Evolutionary conservation across 2,113 vertebrate species (phyloP).

Genomic region (Pungitius pungitius): DNA sequence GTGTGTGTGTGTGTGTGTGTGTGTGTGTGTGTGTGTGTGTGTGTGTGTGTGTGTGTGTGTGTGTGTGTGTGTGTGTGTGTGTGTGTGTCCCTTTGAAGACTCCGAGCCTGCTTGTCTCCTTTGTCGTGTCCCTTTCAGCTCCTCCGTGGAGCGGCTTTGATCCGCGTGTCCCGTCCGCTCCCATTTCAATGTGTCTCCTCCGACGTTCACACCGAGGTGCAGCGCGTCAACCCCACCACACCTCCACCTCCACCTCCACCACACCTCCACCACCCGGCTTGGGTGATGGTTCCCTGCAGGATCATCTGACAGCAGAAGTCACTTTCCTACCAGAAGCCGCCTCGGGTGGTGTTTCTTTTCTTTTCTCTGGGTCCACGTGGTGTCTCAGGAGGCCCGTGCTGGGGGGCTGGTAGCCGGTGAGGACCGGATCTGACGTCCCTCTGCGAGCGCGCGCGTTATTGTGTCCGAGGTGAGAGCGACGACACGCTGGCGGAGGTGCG

Average conservation of each 20-base stretch:
- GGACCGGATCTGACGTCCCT: constrained; percentile 64
- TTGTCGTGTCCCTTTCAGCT: constrained; percentile 15
- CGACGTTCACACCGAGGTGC: constrained; percentile 61
- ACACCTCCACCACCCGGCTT: not conserved
- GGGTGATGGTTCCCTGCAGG: constrained; percentile 32
- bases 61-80: constrained; percentile 9
- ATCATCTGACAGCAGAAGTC: constrained; percentile 47
- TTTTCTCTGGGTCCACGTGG: no score
- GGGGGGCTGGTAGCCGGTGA: constrained; percentile 5
- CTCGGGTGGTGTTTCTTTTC: no score
- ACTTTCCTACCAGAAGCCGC: no score
- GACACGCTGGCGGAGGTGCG: constrained; percentile 56
- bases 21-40: constrained; percentile 15
- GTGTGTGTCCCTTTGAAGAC: constrained; percentile 48
- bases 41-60: constrained; percentile 19
- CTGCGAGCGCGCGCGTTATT: constrained; percentile 45
- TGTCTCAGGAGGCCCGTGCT: no score
- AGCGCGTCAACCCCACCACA: constrained; percentile 7
- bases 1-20: constrained; percentile 22
- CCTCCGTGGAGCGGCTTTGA: constrained; percentile 72
- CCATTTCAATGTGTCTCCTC: constrained; percentile 49
- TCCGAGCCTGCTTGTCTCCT: constrained; percentile 7
- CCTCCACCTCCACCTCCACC: constrained; percentile 10
- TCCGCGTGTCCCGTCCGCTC: constrained; percentile 53
- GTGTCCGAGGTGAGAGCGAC: constrained; percentile 62